Base-by-base conservation (phyloP, 2,113 vertebrate species). In the Lagopus leucura region DNA sequence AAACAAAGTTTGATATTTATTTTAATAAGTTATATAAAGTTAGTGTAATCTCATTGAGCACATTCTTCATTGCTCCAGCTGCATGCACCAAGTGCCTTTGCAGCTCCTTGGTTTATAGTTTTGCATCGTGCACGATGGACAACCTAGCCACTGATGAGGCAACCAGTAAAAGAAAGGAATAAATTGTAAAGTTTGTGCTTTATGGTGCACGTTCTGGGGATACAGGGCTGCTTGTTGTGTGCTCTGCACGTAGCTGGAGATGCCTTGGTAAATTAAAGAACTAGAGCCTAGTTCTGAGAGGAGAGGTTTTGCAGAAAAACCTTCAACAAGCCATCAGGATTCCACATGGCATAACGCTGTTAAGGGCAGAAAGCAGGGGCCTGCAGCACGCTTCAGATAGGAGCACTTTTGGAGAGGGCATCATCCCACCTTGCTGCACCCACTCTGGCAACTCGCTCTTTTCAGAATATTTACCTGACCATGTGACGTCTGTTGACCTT, bases 1-100 rank as follows among this genome's bases (percentile, higher is more conserved):
- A 97, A 96, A 87, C 93, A 95, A 97, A 96, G 96, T 95, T 97
- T 97, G 95, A 95, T 96, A 97, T 97, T 97, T 93, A 97, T 97
- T 97, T 96, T 97, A 96, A 97, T 97, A 97, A 97, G 96, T 93
- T 96, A 40, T 94, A 94, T 96, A 91, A 95, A 95, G 95, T 97
- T 96, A 97, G 93, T 64, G 65, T 97, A 96, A 97, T 96, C 93
- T 96, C 94, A 90, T 96, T 88, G 95, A 95, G 81, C 82, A 77
- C 90, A 96, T 97, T 94, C 94, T 78, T 96, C 95, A 94, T 85
- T 89, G 89, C 95, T 95, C 93, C 91, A 86, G 27, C 94, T 34
- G 91, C 94, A 95, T 80, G 71, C 83, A 84, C 91, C 80, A 96
- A 96, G 95, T 92, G 95, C 91, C 95, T 96, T 86, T 96, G 96